Base-by-base conservation (phyloP, 2,888 invertebrate genomes). In the Sarcophaga subvicina region DNA sequence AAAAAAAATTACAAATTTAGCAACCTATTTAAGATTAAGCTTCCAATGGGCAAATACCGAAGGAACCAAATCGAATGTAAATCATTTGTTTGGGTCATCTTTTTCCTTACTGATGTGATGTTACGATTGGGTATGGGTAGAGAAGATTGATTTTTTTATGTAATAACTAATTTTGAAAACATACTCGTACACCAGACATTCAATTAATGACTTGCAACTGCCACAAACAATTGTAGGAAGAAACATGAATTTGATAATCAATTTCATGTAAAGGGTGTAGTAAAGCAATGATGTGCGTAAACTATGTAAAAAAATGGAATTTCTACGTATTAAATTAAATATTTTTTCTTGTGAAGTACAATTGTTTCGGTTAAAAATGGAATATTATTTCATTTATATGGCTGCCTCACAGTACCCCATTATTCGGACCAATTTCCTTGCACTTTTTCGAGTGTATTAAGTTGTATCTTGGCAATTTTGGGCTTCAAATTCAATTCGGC, bases 1-100 rank as follows among this genome's bases (percentile, higher is more conserved):
- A 2, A 14, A n/a, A 14, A 76, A 69, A 27, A 27, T 37, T 37
- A 37, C 37, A 37, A 37, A 37, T 37, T 37, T 37, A 27, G 10
- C 10, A 37, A 20, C 12, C n/a, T 73, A 69, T 69, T 73, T 73
- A 22, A 71, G 81, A 78, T 78, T 62, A 67, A 81, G 62, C 70
- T 75, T 75, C 22, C 37, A 73, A 25, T 27, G 20, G 67, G 11
- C 47, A 37, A 10, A 54, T 62, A 69, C 14, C n/a, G 11, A 22
- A 66, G 25, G 59, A 71, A 0, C 17, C 3, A 37, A 37, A 54
- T 81, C 27, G 64, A 78, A 81, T 84, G 62, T 71, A 66, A 87
- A 62, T 69, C 75, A 79, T 73, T 72, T 59, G 71, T 59, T 81
- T 86, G 78, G 80, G 81, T 79, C 83, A 75, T 76, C 59, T 64